Conservation (phyloP, 2,797 vertebrate genomes). For the Champsocephalus esox region DNA sequence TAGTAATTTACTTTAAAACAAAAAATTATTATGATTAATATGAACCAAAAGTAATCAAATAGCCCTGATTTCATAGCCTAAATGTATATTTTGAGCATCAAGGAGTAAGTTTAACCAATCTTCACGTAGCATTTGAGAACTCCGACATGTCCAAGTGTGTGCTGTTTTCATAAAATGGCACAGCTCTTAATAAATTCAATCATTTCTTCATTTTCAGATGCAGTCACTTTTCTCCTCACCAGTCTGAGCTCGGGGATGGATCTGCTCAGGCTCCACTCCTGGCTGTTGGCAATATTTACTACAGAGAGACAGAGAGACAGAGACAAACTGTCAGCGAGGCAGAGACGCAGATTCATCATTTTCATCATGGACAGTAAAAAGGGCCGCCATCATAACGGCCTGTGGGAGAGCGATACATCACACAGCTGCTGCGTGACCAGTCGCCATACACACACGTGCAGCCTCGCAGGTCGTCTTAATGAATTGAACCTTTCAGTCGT, state of each 20-base stretch:
- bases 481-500: slow-evolving; percentile 64
- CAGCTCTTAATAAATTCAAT: not conserved
- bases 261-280: slow-evolving; percentile 95
- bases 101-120: not conserved
- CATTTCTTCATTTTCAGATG: not conserved
- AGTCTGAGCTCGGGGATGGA: slow-evolving; percentile 92
- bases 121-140: not conserved
- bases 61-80: no score
- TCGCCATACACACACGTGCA: slow-evolving; percentile 10
- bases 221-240: slow-evolving; percentile 82
- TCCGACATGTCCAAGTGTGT: not conserved
- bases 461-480: slow-evolving; percentile 47
- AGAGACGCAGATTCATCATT: slow-evolving; percentile 39
- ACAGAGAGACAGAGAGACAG: slow-evolving; percentile 40
- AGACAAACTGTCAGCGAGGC: slow-evolving; percentile 48
- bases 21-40: no score
- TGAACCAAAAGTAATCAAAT: no score
- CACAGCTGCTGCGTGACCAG: slow-evolving; percentile 30
- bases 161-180: not conserved
- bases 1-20: no score
- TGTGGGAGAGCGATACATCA: slow-evolving; percentile 40
- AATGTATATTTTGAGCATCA: not conserved
- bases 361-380: slow-evolving; percentile 30
- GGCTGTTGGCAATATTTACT: slow-evolving; percentile 94
- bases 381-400: slow-evolving; percentile 25